phyloP scores from a whole-genome alignment of 2,888 invertebrate species.

The Hyppa rectilinea region DNA sequence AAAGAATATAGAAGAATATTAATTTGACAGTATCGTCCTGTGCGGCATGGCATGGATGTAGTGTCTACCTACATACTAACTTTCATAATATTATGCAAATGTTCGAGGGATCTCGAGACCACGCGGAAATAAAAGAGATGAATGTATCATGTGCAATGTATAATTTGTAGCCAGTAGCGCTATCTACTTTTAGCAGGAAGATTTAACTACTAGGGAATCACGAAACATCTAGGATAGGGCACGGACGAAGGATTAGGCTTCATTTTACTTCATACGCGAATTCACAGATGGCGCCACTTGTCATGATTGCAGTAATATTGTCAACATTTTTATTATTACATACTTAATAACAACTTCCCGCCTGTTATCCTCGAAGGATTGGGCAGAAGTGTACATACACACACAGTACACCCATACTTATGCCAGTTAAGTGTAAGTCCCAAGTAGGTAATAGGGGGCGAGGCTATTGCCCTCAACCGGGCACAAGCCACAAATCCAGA shows the following conservation, averaged over 20 bases:
- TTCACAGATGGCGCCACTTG: constrained; percentile 29
- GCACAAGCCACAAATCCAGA: too few species aligned
- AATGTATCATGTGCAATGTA: neutral
- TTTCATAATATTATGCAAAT: neutral
- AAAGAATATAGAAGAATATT: neutral
- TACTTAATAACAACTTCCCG: too few species aligned
- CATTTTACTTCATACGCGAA: neutral
- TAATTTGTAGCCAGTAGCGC: constrained; percentile 11
- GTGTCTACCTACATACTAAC: neutral
- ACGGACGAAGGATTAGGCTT: constrained; percentile 1
- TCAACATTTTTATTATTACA: too few species aligned
- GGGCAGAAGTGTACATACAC: too few species aligned
- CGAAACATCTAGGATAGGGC: neutral
- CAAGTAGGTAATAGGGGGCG: too few species aligned
- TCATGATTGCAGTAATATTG: neutral
- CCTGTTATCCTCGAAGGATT: too few species aligned
- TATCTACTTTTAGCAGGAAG: constrained; percentile 2
- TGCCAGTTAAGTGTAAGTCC: too few species aligned
- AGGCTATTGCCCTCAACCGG: too few species aligned
- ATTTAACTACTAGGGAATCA: neutral
- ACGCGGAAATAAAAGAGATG: neutral
- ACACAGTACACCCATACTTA: too few species aligned
- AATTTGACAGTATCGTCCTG: neutral
- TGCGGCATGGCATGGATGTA: neutral
- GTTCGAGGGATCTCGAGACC: neutral